phyloP scores from a whole-genome alignment of 2,888 invertebrate species.

The Anaspis maculata region DNA sequence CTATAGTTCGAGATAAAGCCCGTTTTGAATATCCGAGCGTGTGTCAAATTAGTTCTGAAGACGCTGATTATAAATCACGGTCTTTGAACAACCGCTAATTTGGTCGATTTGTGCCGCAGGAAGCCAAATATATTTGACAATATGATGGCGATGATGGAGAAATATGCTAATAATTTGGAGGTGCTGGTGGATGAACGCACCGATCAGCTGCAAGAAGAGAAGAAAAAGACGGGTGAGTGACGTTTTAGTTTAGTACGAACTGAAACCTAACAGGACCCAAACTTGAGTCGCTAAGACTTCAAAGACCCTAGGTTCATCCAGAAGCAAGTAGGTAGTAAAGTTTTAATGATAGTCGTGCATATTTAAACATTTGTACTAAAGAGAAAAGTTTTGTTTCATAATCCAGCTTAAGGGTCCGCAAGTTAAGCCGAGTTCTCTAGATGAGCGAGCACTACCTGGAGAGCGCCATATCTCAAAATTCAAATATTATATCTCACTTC shows the following conservation, averaged over 20 bases:
- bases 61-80: neutral
- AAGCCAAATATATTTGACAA: conserved; percentile 95
- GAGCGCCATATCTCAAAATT: too few relatives aligned
- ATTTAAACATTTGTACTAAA: too few relatives aligned
- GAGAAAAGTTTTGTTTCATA: too few relatives aligned
- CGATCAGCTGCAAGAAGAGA: conserved; percentile 88
- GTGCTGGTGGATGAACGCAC: conserved; percentile 89
- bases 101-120: conserved; percentile 43
- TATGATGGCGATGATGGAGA: conserved; percentile 98
- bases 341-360: too few relatives aligned
- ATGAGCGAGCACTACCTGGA: too few relatives aligned
- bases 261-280: neutral
- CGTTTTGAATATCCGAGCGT: neutral
- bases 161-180: conserved; percentile 92
- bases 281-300: neutral
- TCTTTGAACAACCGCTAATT: too few relatives aligned
- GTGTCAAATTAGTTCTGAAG: neutral
- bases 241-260: conserved; percentile 7
- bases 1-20: too few relatives aligned
- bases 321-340: too few relatives aligned
- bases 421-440: too few relatives aligned
- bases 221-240: conserved; percentile 78
- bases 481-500: too few relatives aligned
- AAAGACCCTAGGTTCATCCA: too few relatives aligned
- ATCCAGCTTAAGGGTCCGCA: too few relatives aligned